phyloP scores from a whole-genome alignment of 2,888 invertebrate genomes.

The Cantharis lateralis region DNA sequence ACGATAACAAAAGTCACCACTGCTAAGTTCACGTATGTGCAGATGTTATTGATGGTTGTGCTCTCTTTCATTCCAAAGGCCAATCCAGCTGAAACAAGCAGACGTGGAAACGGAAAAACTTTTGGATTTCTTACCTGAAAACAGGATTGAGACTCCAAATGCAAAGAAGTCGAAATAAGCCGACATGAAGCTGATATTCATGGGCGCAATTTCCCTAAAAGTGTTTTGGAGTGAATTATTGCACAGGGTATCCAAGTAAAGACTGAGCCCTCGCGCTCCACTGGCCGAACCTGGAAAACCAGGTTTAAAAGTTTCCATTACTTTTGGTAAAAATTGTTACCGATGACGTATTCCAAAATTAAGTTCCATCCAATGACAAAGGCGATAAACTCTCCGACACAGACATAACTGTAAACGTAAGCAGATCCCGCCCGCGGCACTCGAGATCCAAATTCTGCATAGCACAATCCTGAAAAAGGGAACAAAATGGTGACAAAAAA shows the following conservation, averaged over 20 bases:
- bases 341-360: slow-evolving; percentile 86
- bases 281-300: slow-evolving; percentile 71
- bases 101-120: not conserved
- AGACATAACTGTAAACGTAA: slow-evolving; percentile 92
- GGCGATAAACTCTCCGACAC: slow-evolving; percentile 89
- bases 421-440: slow-evolving; percentile 90
- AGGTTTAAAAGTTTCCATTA: not conserved
- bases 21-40: slow-evolving; percentile 79
- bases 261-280: slow-evolving; percentile 77
- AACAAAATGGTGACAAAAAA: not conserved
- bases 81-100: slow-evolving; percentile 63
- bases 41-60: slow-evolving; percentile 82
- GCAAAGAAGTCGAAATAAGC: slow-evolving; percentile 78
- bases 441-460: slow-evolving; percentile 88
- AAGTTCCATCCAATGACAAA: slow-evolving; percentile 94
- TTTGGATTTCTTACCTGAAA: slow-evolving; percentile 64
- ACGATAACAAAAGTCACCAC: slow-evolving; percentile 64
- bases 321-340: slow-evolving; percentile 55
- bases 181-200: slow-evolving; percentile 68
- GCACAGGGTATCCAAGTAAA: slow-evolving; percentile 73
- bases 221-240: slow-evolving; percentile 67
- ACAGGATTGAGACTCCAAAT: slow-evolving; percentile 69
- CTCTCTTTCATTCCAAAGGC: slow-evolving; percentile 90
- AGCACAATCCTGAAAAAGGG: slow-evolving; percentile 70
- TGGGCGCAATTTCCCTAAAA: slow-evolving; percentile 66